A percentile compares a stretch with the other conserved stretches of the same genome.
Conservation (phyloP, 2,888 invertebrate genomes). For the Xestia sexstrigata region DNA sequence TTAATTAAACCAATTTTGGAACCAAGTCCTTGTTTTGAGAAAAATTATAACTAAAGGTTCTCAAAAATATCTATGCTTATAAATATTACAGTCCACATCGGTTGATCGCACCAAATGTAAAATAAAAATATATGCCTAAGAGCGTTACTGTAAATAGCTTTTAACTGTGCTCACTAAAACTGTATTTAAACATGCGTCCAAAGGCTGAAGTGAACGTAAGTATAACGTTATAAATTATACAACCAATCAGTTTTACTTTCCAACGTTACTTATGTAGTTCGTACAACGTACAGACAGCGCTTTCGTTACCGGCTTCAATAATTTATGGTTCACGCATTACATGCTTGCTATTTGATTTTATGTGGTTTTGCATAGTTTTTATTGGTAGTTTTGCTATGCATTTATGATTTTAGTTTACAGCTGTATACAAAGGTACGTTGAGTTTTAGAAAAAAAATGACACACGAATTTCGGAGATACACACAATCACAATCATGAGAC, state of each 20-base stretch:
- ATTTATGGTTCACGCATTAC: constrained; percentile 53
- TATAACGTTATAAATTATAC: constrained; percentile 79
- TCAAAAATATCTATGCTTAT: neutral
- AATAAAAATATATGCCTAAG: constrained; percentile 23
- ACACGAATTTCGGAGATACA: neutral
- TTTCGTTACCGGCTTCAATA: constrained; percentile 52
- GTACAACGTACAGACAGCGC: constrained; percentile 20
- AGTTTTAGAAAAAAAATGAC: neutral
- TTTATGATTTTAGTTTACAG: neutral
- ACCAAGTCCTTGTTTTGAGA: neutral
- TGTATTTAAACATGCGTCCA: constrained; percentile 87
- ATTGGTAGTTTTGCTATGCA: constrained; percentile 30
- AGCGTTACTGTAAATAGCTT: constrained; percentile 85
- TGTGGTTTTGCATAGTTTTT: constrained; percentile 26
- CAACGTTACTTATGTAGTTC: constrained; percentile 56
- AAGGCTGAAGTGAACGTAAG: constrained; percentile 94
- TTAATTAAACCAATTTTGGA: too few species aligned
- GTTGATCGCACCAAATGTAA: constrained; percentile 40
- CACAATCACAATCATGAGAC: neutral
- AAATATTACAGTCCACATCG: constrained; percentile 46
- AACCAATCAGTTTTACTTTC: constrained; percentile 67
- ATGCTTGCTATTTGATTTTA: constrained; percentile 19
- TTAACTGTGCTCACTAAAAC: constrained; percentile 79
- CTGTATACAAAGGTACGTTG: neutral
- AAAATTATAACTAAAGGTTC: neutral